Evolutionary conservation across 1,140 invertebrate genomes (phyloP).

Genomic region (Harlomillsia oculata): DNA sequence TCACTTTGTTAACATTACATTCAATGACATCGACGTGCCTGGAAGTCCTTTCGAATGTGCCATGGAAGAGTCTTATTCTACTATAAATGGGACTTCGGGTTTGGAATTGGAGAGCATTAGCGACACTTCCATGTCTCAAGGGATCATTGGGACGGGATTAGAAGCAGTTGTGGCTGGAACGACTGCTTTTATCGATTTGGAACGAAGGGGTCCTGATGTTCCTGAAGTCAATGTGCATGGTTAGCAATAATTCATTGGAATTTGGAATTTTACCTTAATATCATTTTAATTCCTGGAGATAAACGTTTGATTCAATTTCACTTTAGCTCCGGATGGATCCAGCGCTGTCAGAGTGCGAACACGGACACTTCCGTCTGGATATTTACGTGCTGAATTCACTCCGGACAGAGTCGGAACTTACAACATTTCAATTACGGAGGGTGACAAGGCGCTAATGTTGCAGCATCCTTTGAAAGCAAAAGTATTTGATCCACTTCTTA

Average conservation of each 20-base stretch:
- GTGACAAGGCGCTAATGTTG: conserved; percentile 20
- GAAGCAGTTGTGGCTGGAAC: conserved; percentile 49
- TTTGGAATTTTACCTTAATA: not conserved
- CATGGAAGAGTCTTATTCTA: conserved; percentile 31
- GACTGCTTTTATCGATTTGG: conserved; percentile 51
- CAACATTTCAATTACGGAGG: conserved; percentile 42
- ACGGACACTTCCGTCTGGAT: conserved; percentile 44
- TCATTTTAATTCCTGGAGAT: conserved; percentile 21
- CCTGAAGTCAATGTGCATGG: conserved; percentile 45
- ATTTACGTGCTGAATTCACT: conserved; percentile 49
- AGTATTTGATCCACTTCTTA: conserved; percentile 72
- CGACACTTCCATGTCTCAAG: conserved; percentile 24
- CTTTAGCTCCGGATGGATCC: conserved; percentile 50
- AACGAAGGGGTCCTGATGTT: conserved; percentile 44
- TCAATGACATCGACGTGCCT: conserved; percentile 71
- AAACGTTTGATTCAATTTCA: conserved; percentile 22
- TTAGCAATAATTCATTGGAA: conserved; percentile 3
- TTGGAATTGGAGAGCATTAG: conserved; percentile 27
- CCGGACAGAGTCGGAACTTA: conserved; percentile 53
- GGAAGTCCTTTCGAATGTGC: conserved; percentile 32
- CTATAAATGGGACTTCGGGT: conserved; percentile 20
- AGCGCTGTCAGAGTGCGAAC: conserved; percentile 38
- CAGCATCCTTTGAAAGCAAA: conserved; percentile 58
- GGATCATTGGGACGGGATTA: conserved; percentile 40
- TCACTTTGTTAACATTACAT: conserved; percentile 92